These are phyloP conservation scores for Tetranychus truncatus DNA, from an alignment of 2,888 invertebrate genomes.

Conservation along the genomic window DNA sequence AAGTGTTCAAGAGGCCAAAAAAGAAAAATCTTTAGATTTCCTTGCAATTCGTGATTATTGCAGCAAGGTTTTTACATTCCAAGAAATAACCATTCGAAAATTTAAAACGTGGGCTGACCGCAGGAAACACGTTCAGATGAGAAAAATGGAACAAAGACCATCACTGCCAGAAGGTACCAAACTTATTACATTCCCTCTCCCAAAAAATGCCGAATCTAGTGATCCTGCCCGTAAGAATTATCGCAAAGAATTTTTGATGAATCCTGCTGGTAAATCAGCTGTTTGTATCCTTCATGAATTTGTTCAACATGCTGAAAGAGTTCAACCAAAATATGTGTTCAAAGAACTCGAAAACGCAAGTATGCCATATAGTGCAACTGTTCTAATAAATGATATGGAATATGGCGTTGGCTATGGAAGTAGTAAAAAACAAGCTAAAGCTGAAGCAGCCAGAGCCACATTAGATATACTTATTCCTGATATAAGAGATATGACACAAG, in stretches of 20 bases:
- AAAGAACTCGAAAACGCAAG: constrained; percentile 79
- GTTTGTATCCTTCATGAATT: constrained; percentile 94
- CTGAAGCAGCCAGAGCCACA: constrained; percentile 72
- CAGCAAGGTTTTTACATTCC: constrained; percentile 62
- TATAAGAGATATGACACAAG: constrained; percentile 46
- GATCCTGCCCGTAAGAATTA: constrained; percentile 11
- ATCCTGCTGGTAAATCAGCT: constrained; percentile 84
- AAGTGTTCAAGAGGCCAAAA: constrained; percentile 65
- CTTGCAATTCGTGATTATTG: constrained; percentile 55
- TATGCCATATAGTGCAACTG: constrained; percentile 81
- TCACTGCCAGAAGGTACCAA: constrained; percentile 63
- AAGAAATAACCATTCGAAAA: constrained; percentile 64
- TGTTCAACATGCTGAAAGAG: constrained; percentile 78
- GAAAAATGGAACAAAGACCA: constrained; percentile 49
- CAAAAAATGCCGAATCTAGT: constrained; percentile 26
- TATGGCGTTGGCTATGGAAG: constrained; percentile 85
- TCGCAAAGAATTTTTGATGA: constrained; percentile 73
- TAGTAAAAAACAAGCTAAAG: constrained; percentile 88
- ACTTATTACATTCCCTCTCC: constrained; percentile 65
- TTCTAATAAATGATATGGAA: constrained; percentile 72
- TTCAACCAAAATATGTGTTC: constrained; percentile 79
- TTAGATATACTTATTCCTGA: constrained; percentile 78
- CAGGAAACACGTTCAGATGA: constrained; percentile 57
- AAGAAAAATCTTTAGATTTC: constrained; percentile 49
- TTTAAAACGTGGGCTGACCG: constrained; percentile 81